Evolutionary conservation across 2,113 vertebrate species (phyloP).

Genomic region (Chaenocephalus aceratus): DNA sequence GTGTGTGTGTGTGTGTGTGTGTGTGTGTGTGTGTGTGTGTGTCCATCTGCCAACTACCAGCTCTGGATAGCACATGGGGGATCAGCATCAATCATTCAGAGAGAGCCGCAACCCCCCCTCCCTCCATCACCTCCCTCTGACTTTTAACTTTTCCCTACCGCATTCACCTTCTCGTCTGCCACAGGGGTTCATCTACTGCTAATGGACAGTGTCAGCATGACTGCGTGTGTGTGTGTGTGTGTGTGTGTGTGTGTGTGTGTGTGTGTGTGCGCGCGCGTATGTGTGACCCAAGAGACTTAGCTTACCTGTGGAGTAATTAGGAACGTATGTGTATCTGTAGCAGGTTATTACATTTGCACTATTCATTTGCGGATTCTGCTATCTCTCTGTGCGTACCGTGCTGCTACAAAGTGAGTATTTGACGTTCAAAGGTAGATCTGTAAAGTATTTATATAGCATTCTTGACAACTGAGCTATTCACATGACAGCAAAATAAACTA

Average conservation of each 20-base stretch:
- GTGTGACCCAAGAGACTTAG: neutral
- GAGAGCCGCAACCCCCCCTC: neutral
- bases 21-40: slow-evolving; percentile 13
- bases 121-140: neutral
- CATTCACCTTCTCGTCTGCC: neutral
- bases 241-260: neutral
- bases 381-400: neutral
- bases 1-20: slow-evolving; percentile 9
- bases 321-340: neutral
- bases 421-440: neutral
- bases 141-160: slow-evolving; percentile 12
- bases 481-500: neutral
- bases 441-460: neutral
- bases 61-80: slow-evolving; percentile 26
- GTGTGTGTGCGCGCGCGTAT: neutral
- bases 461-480: neutral
- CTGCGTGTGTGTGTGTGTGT: neutral
- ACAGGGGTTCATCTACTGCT: slow-evolving; percentile 40
- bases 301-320: slow-evolving; percentile 35
- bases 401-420: neutral
- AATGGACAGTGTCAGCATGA: slow-evolving; percentile 34
- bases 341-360: neutral
- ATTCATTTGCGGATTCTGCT: neutral
- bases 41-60: slow-evolving; percentile 21
- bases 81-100: slow-evolving; percentile 41